Base-by-base conservation (phyloP, 2,797 vertebrate species). In the Champsocephalus esox region DNA sequence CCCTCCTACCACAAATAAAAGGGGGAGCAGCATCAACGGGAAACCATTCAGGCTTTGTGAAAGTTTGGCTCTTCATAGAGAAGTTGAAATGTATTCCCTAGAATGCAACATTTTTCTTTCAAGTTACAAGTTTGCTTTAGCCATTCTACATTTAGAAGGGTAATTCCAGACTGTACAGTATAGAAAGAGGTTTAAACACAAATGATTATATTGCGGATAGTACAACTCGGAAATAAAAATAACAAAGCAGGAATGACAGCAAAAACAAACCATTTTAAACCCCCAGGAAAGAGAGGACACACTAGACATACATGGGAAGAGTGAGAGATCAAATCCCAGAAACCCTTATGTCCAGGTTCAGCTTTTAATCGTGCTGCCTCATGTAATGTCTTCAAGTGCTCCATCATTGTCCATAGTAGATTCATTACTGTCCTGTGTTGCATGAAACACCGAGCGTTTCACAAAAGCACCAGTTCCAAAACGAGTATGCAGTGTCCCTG, bases 401-500 rank as follows among this genome's bases (percentile, higher is more conserved):
- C 65, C 66, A 49, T 83, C 74, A 79, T 48, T 64, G 74, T 79
- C 82, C 8, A n/a, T 4, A 14, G 58, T 64, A 69, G 54, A 83
- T 76, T 85, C 80, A 83, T 87, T 79, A 84, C 59, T 14, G 59
- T 65, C 69, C 63, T 12, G 11, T 24, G 55, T 70, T 56, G 84
- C 75, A 54, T 61, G 75, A 81, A 88, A 79, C 75, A 21, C 14
- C 0, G 12, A 66, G 62, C 12, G 5, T 59, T 83, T 84, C 64
- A 70, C 77, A 81, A 84, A 85, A 80, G 80, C 66, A 11, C 43
- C 1, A 10, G 62, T 58, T 86, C 49, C 72, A 79, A 84, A 85
- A 85, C n/a, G 38, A 77, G 75, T 75, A 59, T 8, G 52, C 60
- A 0, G 55, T 3, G 61, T 86, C 89, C 86, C 86, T 45, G 72